phyloP scores from a whole-genome alignment of 1,140 invertebrate species.

The Atta texana region DNA sequence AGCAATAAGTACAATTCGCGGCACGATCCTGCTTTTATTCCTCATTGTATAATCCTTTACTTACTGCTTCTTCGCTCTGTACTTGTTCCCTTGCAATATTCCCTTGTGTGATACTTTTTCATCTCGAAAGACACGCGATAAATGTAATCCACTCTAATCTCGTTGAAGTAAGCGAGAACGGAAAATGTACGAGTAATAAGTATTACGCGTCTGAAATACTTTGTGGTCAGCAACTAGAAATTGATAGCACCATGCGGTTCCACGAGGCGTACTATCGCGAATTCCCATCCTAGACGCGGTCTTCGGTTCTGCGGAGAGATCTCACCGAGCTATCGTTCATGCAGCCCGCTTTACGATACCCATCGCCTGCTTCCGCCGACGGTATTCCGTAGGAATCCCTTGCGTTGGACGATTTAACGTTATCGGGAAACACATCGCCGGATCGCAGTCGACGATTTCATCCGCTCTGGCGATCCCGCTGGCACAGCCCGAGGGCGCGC shows the following conservation, averaged over 20 bases:
- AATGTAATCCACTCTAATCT: constrained; percentile 33
- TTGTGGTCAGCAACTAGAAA: constrained; percentile 50
- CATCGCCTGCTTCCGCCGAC: constrained; percentile 51
- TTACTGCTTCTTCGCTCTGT: neutral
- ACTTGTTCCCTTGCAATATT: neutral
- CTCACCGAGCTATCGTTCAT: constrained; percentile 55
- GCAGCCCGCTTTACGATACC: constrained; percentile 58
- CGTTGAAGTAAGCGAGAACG: constrained; percentile 4
- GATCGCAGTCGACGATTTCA: constrained; percentile 63
- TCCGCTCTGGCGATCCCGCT: constrained; percentile 60
- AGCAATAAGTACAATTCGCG: neutral
- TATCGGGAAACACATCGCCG: constrained; percentile 62
- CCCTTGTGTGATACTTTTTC: neutral
- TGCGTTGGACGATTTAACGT: constrained; percentile 59
- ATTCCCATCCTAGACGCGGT: constrained; percentile 40
- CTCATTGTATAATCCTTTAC: constrained; percentile 35
- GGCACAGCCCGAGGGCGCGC: constrained; percentile 50
- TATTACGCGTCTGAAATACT: constrained; percentile 53
- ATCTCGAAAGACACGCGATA: constrained; percentile 1
- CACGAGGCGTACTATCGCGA: constrained; percentile 34
- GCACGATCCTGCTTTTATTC: constrained; percentile 16
- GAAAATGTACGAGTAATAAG: constrained; percentile 42
- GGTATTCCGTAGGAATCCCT: constrained; percentile 59
- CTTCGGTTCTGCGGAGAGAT: constrained; percentile 54
- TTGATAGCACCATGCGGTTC: constrained; percentile 48